Evolutionary conservation across 92 coral and sea anemone species (phyloP).

Genomic region (Micromussa lordhowensis): DNA sequence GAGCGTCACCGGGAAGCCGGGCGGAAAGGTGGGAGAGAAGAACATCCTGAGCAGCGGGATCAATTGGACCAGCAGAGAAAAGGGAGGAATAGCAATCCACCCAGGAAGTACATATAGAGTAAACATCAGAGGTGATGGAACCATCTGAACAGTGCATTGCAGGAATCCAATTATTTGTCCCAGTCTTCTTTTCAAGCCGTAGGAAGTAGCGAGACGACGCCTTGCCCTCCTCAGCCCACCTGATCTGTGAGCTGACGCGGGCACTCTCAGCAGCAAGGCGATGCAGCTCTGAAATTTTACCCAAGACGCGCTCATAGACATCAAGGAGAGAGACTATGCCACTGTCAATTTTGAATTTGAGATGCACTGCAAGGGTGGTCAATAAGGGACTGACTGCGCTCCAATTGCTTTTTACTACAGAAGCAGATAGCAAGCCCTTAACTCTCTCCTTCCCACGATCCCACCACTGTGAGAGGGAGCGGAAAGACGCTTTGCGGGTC

Average conservation of each 20-base stretch:
- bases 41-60: neutral
- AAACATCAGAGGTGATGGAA: neutral
- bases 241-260: neutral
- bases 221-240: neutral
- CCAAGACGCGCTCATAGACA: neutral
- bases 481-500: neutral
- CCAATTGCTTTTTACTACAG: neutral
- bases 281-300: neutral
- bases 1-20: neutral
- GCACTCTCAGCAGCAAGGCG: neutral
- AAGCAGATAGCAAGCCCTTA: neutral
- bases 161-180: neutral
- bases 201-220: neutral
- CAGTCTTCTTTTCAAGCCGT: neutral
- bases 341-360: neutral
- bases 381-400: neutral
- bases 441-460: neutral
- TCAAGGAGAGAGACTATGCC: neutral
- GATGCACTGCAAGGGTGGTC: neutral
- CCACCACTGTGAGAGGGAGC: neutral
- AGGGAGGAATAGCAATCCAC: neutral
- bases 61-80: neutral
- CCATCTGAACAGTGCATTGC: neutral
- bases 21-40: neutral
- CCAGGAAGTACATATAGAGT: neutral